Base-by-base conservation (phyloP, 2,888 invertebrate species). In the Netelia virgata region DNA sequence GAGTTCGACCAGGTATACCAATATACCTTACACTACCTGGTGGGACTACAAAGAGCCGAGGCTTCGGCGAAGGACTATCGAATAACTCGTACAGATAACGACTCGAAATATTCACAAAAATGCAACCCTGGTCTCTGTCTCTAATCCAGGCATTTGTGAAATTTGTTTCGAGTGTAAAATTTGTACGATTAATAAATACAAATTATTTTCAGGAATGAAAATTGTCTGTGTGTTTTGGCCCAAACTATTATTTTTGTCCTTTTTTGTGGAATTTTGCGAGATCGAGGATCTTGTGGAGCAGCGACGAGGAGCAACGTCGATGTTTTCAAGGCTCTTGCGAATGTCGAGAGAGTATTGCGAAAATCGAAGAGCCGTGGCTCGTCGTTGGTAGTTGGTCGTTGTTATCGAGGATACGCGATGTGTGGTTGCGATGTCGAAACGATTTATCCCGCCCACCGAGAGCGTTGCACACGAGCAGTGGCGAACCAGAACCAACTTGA, bases 391-490 rank as follows among this genome's bases (percentile, higher is more conserved):
- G 74, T 50, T 61, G 61, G 69, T 70, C 50, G 69, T 69, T 68
- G 61, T 64, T 18, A 18, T 68, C 76, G 64, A 41, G 76, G 66
- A 66, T 53, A 41, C 16, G 28, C 16, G 74, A 23, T 69, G 47
- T 61, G 64, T 50, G 63, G 36, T 70, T 43, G 41, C 50, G 6
- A 61, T 77, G 59, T 69, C 79, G 79, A 79, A 63, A 79, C 66
- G 79, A 41, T 72, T 72, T 64, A 57, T 72, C 64, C 72, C 72
- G 61, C 72, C 72, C 79, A 57, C 72, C 43, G 64, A 8, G 16
- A 53, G n/a, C 41, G 47, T 14, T 50, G 75, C 77, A 78, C 78
- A 79, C 72, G 72, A 72, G 64, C 79, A 70, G 55, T 36, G 36
- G 36, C 69, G 18, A 64, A 36, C 36, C 64, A 36, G 79, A 80